Percentiles rank a stretch among this genome's conserved stretches.
Conservation (phyloP, 2,888 invertebrate genomes). For the Stenodema calcarata region DNA sequence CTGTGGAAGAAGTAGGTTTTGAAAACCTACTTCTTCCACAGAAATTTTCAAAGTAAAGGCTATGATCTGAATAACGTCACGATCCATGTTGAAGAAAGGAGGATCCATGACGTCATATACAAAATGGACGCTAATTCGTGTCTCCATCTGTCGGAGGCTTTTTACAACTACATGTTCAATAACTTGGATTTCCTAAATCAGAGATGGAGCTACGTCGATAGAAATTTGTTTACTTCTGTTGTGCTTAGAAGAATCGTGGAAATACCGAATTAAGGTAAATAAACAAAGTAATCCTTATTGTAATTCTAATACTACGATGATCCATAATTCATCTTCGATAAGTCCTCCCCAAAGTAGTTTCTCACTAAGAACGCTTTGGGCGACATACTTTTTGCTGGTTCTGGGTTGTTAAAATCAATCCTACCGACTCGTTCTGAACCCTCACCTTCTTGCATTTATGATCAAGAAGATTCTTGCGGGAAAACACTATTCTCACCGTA, state of each 20-base stretch:
- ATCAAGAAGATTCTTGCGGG: too few species aligned
- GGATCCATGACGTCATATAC: neutral
- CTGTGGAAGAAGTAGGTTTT: too few species aligned
- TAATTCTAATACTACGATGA: too few species aligned
- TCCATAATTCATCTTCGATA: too few species aligned
- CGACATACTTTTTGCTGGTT: neutral
- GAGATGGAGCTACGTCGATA: slow-evolving; percentile 56
- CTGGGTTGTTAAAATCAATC: too few species aligned
- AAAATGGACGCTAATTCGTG: slow-evolving; percentile 38
- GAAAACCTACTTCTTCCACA: too few species aligned
- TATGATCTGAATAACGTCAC: neutral
- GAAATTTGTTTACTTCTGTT: slow-evolving; percentile 44
- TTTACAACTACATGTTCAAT: slow-evolving; percentile 55
- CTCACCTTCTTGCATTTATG: too few species aligned
- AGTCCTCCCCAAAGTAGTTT: neutral
- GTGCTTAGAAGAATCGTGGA: slow-evolving; percentile 23
- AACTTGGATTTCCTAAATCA: slow-evolving; percentile 55
- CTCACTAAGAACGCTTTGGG: neutral
- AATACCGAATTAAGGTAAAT: slow-evolving; percentile 11
- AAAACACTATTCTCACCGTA: too few species aligned
- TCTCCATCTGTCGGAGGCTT: slow-evolving; percentile 55
- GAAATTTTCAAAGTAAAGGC: neutral
- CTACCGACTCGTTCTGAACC: too few species aligned
- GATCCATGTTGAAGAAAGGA: neutral
- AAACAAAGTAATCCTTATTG: neutral